A percentile compares a stretch with the other conserved stretches of the same genome.
These are phyloP conservation scores for Celastrina argiolus DNA, from an alignment of 2,888 invertebrate genomes.

Conservation along the genomic window DNA sequence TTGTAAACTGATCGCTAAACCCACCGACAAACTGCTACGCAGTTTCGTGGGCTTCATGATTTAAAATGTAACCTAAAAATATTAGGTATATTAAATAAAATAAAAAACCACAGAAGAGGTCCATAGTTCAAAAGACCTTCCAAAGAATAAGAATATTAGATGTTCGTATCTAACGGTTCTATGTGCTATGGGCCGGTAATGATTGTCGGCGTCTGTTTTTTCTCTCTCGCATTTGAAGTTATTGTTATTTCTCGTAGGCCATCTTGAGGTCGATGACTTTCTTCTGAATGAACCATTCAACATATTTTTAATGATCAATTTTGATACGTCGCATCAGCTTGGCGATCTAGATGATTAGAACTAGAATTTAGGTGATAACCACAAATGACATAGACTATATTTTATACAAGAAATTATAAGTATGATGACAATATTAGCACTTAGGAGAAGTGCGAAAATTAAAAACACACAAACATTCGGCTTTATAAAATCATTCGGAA, in stretches of 20 bases:
- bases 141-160: not conserved
- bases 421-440: no score
- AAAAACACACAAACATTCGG: no score
- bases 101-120: no score
- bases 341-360: not conserved
- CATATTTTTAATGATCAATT: conserved; percentile 7
- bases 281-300: conserved; percentile 31
- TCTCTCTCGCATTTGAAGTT: conserved; percentile 70
- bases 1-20: no score
- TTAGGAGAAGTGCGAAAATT: no score
- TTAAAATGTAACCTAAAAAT: no score
- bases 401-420: not conserved
- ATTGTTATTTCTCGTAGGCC: conserved; percentile 68
- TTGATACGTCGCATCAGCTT: not conserved
- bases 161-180: conserved; percentile 35
- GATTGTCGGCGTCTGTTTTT: conserved; percentile 69
- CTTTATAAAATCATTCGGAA: no score
- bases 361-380: not conserved
- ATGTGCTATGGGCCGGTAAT: conserved; percentile 61
- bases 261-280: conserved; percentile 54
- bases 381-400: not conserved
- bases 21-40: no score
- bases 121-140: not conserved
- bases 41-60: no score
- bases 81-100: no score